Evolutionary conservation across 2,797 vertebrate genomes (phyloP), one percentile per base, ranked within the genome.

Genomic region (Sorex maritimensis): DNA sequence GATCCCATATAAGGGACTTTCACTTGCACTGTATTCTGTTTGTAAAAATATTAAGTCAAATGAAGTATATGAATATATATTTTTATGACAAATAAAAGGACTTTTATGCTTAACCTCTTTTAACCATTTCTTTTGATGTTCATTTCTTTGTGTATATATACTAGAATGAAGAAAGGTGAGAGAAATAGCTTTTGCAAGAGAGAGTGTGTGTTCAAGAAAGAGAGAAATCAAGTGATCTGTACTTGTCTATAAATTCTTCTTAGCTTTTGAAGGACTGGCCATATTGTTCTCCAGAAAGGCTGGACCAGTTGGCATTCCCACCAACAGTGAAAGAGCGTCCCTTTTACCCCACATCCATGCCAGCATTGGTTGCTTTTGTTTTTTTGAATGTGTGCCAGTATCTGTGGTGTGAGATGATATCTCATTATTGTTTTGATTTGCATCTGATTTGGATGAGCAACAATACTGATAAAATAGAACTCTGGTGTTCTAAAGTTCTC

Each of bases 11-110:
- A 58, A 34, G 81, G 55, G 2, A 9, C 3, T 69, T 67, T 67
- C 24, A 41, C 61, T 90, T 90, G 15, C 2, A 87, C 15, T 77
- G 69, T 49, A 86, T 88, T 84, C 95, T 38, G 92, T 15, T 74
- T 74, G 61, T 74, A 92, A 92, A 75, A 79, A 63, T 68, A 75
- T 44, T 71, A 92, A 72, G 58, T 80, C 44, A 84, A 49, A 65
- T 2, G 34, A 82, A 61, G 11, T 63, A 61, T 92, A 55, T 74
- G 4, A 13, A 26, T 85, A 38, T 79, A 88, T 58, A 63, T 88
- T 78, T 75, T 75, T 5, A 87, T 89, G 81, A 77, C 41, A 61
- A 78, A 58, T 14, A 85, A 93, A 79, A 74, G 38, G 3, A 5
- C 2, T 81, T 87, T 90, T 71, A 30, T 83, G 69, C 63, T 77